These are phyloP conservation scores for Cavia porcellus DNA, from an alignment of 2,113 vertebrate species.

Conservation along the genomic window DNA sequence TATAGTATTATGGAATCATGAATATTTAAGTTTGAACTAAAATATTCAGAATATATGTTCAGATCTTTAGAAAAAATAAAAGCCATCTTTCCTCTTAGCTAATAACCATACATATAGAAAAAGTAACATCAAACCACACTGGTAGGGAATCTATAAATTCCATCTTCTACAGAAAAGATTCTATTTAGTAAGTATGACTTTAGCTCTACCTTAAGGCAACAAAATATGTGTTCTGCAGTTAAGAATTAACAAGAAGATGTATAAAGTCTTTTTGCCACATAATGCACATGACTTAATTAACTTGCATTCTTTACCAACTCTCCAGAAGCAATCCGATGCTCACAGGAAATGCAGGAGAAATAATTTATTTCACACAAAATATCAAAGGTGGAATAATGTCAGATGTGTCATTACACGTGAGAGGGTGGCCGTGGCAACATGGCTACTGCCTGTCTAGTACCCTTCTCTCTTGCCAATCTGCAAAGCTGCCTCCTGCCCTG, in stretches of 20 bases:
- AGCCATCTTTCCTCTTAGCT: not conserved
- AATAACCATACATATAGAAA: too few species aligned
- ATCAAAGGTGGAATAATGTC: not conserved
- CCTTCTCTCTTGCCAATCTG: rapidly evolving
- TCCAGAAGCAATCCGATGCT: not conserved
- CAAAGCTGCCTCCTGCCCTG: rapidly evolving
- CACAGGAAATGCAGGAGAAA: not conserved
- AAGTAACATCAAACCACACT: not conserved
- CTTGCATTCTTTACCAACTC: not conserved
- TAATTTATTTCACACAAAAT: not conserved
- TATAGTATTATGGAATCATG: not conserved
- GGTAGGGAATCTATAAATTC: not conserved
- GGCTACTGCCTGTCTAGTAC: too few species aligned
- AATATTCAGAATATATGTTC: not conserved
- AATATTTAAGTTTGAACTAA: not conserved
- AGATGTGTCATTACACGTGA: not conserved
- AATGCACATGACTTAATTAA: conserved; percentile 18
- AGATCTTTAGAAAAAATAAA: not conserved
- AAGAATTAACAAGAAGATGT: not conserved
- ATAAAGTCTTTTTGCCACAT: not conserved
- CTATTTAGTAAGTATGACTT: not conserved
- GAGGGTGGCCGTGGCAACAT: not conserved
- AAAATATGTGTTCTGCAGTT: conserved; percentile 1
- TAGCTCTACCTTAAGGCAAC: not conserved
- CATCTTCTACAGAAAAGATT: conserved; percentile 10